Percentiles rank a stretch among this genome's conserved stretches.
phyloP scores from a whole-genome alignment of 2,888 invertebrate species.

The Drosophila silvestris region DNA sequence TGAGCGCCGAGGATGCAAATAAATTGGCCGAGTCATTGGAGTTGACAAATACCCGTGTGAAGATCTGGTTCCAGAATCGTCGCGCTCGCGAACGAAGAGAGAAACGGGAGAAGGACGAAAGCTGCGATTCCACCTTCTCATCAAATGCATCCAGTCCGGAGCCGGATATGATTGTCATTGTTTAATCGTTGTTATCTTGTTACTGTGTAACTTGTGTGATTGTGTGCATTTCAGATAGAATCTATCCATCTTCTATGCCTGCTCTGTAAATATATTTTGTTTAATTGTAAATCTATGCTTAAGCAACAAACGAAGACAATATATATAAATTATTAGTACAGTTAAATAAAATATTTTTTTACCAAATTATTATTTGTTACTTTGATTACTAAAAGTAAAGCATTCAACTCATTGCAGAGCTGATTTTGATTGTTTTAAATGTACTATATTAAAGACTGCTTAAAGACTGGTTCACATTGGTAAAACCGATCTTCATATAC shows the following conservation, averaged over 20 bases:
- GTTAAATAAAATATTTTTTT: not conserved
- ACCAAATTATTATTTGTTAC: not conserved
- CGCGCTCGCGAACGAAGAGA: constrained; percentile 91
- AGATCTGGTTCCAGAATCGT: constrained; percentile 93
- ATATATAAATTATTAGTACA: not conserved
- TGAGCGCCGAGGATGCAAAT: constrained; percentile 88
- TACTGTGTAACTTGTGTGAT: constrained; percentile 49
- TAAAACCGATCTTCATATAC: not conserved
- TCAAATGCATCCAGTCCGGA: constrained; percentile 84
- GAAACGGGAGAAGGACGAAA: constrained; percentile 85
- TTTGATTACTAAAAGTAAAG: not conserved
- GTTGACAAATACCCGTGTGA: constrained; percentile 89
- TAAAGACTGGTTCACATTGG: not conserved
- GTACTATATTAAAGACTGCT: not conserved
- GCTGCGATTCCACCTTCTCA: constrained; percentile 83
- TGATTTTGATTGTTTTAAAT: not conserved
- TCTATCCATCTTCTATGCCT: not conserved
- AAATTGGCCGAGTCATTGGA: constrained; percentile 87
- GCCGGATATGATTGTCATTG: constrained; percentile 67
- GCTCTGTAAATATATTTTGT: constrained; percentile 22
- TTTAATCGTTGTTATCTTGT: constrained; percentile 25
- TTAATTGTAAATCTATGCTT: constrained; percentile 2
- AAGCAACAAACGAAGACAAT: constrained; percentile 29
- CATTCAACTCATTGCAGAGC: not conserved
- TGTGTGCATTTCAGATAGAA: not conserved